Evolutionary conservation across 2,888 invertebrate genomes (phyloP).

Genomic region (Agrochola litura): DNA sequence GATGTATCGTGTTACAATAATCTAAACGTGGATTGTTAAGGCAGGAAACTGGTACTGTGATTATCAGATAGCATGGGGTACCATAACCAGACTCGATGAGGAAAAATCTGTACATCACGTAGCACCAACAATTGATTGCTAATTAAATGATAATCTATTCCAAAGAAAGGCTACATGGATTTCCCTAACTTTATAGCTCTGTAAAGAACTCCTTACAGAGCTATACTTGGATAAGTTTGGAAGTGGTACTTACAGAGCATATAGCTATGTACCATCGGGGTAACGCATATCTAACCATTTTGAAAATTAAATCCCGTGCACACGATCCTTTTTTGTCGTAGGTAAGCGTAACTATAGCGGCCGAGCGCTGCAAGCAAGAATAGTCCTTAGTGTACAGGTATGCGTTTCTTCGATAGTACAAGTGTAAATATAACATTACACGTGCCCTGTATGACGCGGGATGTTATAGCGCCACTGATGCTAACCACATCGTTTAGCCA

Average conservation of each 20-base stretch:
- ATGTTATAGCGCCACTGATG: constrained; percentile 42
- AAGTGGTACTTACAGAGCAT: background rate
- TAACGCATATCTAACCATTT: too few species aligned
- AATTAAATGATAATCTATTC: constrained; percentile 11
- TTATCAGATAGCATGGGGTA: background rate
- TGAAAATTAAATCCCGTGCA: too few species aligned
- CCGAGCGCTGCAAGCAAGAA: too few species aligned
- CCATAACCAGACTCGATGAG: constrained; percentile 19
- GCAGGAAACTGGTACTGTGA: background rate
- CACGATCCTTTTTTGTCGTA: too few species aligned
- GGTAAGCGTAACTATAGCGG: too few species aligned
- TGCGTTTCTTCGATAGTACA: too few species aligned
- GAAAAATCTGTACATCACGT: constrained; percentile 29
- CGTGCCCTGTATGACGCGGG: constrained; percentile 15
- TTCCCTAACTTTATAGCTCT: constrained; percentile 14
- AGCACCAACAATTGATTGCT: background rate
- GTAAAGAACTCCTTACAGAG: background rate
- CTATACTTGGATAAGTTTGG: background rate
- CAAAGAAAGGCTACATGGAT: constrained; percentile 10
- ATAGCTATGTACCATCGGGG: too few species aligned
- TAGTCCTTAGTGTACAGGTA: too few species aligned
- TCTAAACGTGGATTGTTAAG: background rate
- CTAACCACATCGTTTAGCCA: constrained; percentile 50
- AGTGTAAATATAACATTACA: constrained; percentile 8
- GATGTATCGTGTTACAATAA: constrained; percentile 5